These are phyloP conservation scores for Phoeniculus purpureus DNA, from an alignment of 2,797 vertebrate genomes.

Conservation along the genomic window DNA sequence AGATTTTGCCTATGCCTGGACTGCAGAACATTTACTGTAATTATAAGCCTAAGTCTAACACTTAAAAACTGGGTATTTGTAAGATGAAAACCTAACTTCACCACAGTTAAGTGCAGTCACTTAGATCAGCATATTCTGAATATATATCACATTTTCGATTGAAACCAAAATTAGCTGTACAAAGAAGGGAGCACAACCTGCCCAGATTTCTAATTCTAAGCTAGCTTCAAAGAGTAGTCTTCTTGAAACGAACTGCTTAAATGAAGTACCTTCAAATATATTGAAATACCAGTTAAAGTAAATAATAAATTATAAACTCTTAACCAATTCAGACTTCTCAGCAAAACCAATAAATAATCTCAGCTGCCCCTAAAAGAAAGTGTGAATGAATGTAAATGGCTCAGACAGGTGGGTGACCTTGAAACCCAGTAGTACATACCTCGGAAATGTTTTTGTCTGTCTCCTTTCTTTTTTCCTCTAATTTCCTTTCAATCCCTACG, in stretches of 20 bases:
- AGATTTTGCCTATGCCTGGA: fast-evolving
- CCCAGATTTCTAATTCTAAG: neutral
- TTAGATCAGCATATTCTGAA: neutral
- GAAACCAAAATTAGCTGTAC: neutral
- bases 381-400: conserved; percentile 9
- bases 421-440: conserved; percentile 77
- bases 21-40: neutral
- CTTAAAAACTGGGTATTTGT: neutral
- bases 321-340: neutral
- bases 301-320: neutral
- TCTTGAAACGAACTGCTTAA: conserved; percentile 7
- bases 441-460: conserved; percentile 99
- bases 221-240: neutral
- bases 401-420: conserved; percentile 5
- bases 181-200: fast-evolving
- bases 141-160: neutral
- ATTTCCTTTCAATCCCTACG: conserved; percentile 96
- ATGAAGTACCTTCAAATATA: neutral
- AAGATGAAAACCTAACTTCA: neutral
- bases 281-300: neutral
- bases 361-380: conserved; percentile 2
- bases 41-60: neutral
- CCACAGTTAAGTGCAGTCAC: neutral
- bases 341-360: neutral
- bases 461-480: conserved; percentile 98